Evolutionary conservation across 2,888 invertebrate species (phyloP), one percentile per base, ranked within the genome.

Genomic region (Drosophila mayaguana): DNA sequence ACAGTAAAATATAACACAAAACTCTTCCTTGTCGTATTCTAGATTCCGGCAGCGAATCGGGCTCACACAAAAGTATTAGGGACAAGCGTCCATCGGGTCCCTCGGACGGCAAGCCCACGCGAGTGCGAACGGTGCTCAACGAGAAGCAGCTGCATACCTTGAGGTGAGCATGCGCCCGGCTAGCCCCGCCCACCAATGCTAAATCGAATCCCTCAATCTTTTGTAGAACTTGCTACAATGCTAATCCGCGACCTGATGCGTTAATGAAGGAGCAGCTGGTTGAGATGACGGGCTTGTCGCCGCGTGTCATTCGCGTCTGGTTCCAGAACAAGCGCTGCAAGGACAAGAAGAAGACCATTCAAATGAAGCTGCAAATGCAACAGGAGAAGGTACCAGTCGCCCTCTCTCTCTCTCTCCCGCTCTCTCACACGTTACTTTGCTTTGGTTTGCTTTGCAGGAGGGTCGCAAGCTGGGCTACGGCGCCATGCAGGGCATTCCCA

Each of bases 181-280:
- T 2, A 2, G 28, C 28, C 28, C 28, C 28, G 28, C 28, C 28
- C 28, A 28, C 8, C 28, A 8, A 28, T 28, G 8, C 28, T 28
- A 28, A 28, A 28, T 28, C 28, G 28, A 8, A 28, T 28, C 28
- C 7, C 28, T 28, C 28, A 8, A 28, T 28, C 28, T 28, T 28
- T 28, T 28, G 28, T 8, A 95, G 95, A 93, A 98, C 98, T 74
- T 99, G 99, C 93, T 99, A 99, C 94, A 97, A 97, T 69, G 98
- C 98, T 65, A 99, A 99, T 94, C 98, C 99, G 66, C 95, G 99
- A 59, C 99, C 99, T 43, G 99, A 99, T 94, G 99, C 99, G 45
- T 95, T 99, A 73, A 98, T 99, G 98, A 99, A 99, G 94, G 99
- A 99, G 93, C 99, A 99, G 93, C 95, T 99, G 75, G 99, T 99